These are phyloP conservation scores for Cremastinae sp. DNA, from an alignment of 2,888 invertebrate genomes.

Conservation along the genomic window DNA sequence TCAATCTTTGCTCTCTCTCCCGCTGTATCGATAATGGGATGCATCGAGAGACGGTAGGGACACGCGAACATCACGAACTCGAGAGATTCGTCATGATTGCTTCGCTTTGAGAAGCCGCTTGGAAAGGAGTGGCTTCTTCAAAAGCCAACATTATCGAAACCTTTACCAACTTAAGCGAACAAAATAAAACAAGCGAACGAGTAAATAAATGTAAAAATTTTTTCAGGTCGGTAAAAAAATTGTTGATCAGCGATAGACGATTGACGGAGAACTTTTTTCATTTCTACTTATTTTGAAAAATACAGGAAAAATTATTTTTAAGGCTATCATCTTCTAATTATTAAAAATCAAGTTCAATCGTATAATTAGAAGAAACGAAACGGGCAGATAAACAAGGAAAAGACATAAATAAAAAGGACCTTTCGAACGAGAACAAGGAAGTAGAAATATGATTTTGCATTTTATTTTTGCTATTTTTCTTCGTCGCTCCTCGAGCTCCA, in stretches of 20 bases:
- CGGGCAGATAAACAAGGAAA: constrained; percentile 21
- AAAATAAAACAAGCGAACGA: constrained; percentile 1
- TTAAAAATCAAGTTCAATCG: no score
- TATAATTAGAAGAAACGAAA: no score
- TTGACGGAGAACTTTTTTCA: no score
- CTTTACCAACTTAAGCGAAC: background rate
- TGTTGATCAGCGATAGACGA: no score
- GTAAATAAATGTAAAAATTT: background rate
- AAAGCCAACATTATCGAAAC: background rate
- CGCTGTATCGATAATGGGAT: constrained; percentile 18
- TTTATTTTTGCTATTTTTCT: no score
- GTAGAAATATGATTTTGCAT: no score
- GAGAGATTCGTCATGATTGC: constrained; percentile 17
- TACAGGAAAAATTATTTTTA: no score
- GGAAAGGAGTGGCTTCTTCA: constrained; percentile 55
- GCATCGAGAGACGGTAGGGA: constrained; percentile 32
- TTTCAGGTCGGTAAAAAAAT: background rate
- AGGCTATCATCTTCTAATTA: no score
- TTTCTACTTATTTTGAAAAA: no score
- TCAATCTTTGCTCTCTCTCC: constrained; percentile 36
- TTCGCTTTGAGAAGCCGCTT: constrained; percentile 55
- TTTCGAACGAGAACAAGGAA: background rate
- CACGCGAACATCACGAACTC: constrained; percentile 25
- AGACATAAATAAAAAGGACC: constrained; percentile 1
- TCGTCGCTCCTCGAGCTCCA: background rate